Percentiles rank a stretch among this genome's conserved stretches.
Evolutionary conservation across 2,113 vertebrate genomes (phyloP).

Genomic region (Odontesthes bonariensis): DNA sequence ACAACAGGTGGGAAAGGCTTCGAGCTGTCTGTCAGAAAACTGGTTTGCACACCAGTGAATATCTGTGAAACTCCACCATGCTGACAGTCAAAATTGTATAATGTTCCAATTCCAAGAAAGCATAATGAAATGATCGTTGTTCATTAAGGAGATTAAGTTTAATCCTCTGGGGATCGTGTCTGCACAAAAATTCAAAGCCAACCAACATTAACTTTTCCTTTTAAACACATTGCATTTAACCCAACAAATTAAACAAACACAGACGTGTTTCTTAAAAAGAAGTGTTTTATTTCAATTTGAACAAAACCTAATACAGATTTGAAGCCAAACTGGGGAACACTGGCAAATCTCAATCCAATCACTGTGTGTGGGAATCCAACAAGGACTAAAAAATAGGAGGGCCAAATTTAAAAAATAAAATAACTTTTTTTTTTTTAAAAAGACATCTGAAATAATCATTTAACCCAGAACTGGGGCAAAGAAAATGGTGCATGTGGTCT

Average conservation of each 20-base stretch:
- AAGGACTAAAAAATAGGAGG: constrained; percentile 27
- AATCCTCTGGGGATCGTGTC: too few relatives aligned
- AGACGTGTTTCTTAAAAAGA: constrained; percentile 62
- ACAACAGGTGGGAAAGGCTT: neutral
- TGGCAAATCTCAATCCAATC: constrained; percentile 74
- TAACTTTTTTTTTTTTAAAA: too few relatives aligned
- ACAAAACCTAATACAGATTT: constrained; percentile 80
- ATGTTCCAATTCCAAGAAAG: constrained; percentile 31
- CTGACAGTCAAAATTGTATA: constrained; percentile 7
- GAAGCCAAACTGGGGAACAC: constrained; percentile 79
- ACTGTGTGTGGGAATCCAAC: constrained; percentile 60
- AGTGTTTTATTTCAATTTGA: constrained; percentile 77
- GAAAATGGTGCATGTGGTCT: constrained; percentile 42
- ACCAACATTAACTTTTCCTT: neutral
- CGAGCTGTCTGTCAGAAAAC: constrained; percentile 17
- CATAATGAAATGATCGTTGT: constrained; percentile 12
- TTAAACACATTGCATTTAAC: neutral
- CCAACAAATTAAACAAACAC: neutral
- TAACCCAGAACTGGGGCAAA: constrained; percentile 50
- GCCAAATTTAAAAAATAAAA: constrained; percentile 44
- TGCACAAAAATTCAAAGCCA: too few relatives aligned
- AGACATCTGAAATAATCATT: constrained; percentile 46
- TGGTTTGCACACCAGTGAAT: constrained; percentile 9
- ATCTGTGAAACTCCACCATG: neutral
- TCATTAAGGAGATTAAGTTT: constrained; percentile 11